Evolutionary conservation across 2,113 vertebrate species (phyloP).

Genomic region (Dicrurus megarhynchus): DNA sequence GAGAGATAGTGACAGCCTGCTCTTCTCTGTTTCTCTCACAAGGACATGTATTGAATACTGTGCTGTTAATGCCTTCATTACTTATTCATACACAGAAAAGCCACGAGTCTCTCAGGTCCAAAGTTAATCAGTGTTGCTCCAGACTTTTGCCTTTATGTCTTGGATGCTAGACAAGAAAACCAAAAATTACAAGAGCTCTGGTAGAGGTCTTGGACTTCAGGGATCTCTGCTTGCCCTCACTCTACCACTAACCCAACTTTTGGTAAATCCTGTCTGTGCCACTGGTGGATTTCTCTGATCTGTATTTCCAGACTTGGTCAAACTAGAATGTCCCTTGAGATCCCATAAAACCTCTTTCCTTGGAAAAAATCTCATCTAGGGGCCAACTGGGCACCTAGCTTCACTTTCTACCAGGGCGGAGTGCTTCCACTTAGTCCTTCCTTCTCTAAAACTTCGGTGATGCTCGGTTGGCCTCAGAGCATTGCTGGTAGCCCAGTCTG

Average conservation of each 20-base stretch:
- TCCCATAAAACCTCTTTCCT: not conserved
- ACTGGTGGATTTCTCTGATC: not conserved
- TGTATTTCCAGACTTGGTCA: not conserved
- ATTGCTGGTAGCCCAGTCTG: not conserved
- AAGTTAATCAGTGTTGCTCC: not conserved
- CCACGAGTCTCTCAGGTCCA: not conserved
- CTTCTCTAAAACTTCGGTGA: not conserved
- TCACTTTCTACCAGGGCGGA: not conserved
- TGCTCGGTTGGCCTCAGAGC: not conserved
- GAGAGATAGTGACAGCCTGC: not conserved
- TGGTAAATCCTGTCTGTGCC: not conserved
- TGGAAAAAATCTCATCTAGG: not conserved
- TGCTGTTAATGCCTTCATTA: not conserved
- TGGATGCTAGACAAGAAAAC: not conserved
- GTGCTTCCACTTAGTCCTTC: accelerated
- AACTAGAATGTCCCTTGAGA: not conserved
- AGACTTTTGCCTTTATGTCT: not conserved
- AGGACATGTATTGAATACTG: not conserved
- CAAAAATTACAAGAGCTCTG: not conserved
- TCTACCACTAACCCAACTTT: not conserved
- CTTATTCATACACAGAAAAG: conserved; percentile 1
- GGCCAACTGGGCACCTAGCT: not conserved
- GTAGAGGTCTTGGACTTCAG: not conserved
- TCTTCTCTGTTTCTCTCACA: conserved; percentile 9
- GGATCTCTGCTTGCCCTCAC: not conserved